These are phyloP conservation scores for Parapristionchus giblindavisi DNA, from an alignment of 2,888 invertebrate genomes.

Conservation along the genomic window DNA sequence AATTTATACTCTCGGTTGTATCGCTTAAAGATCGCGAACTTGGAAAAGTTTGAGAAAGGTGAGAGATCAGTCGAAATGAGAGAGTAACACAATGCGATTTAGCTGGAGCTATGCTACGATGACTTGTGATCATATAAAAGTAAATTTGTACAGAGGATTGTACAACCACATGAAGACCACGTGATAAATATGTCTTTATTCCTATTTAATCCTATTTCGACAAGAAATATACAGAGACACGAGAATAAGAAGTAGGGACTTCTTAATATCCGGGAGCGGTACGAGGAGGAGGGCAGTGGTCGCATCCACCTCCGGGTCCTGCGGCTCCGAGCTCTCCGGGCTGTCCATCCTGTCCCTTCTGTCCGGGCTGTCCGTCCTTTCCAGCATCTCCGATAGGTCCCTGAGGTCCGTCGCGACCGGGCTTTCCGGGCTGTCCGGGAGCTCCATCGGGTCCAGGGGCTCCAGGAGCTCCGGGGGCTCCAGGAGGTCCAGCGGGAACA, in stretches of 20 bases:
- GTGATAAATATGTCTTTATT: too few relatives aligned
- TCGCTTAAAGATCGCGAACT: too few relatives aligned
- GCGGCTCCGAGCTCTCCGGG: constrained; percentile 32
- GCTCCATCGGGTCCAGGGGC: constrained; percentile 57
- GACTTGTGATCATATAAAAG: too few relatives aligned
- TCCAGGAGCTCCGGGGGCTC: constrained; percentile 56
- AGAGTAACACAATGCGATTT: neutral
- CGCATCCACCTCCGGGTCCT: constrained; percentile 41
- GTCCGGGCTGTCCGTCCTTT: constrained; percentile 48
- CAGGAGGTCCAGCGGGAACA: constrained; percentile 56
- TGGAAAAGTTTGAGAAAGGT: too few relatives aligned
- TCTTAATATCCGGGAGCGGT: constrained; percentile 43
- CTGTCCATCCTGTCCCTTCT: constrained; percentile 33
- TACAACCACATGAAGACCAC: too few relatives aligned
- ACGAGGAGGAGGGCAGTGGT: constrained; percentile 43
- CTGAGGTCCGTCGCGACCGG: constrained; percentile 59
- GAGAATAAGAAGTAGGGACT: too few relatives aligned
- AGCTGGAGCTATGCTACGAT: too few relatives aligned
- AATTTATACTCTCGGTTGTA: too few relatives aligned
- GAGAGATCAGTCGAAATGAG: neutral
- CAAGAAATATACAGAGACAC: too few relatives aligned
- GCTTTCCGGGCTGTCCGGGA: constrained; percentile 55
- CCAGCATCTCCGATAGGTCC: constrained; percentile 61
- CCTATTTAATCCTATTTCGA: too few relatives aligned
- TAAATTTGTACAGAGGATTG: too few relatives aligned